These are phyloP conservation scores for Peromyscus aztecus DNA, from an alignment of 2,797 vertebrate species.

Conservation along the genomic window DNA sequence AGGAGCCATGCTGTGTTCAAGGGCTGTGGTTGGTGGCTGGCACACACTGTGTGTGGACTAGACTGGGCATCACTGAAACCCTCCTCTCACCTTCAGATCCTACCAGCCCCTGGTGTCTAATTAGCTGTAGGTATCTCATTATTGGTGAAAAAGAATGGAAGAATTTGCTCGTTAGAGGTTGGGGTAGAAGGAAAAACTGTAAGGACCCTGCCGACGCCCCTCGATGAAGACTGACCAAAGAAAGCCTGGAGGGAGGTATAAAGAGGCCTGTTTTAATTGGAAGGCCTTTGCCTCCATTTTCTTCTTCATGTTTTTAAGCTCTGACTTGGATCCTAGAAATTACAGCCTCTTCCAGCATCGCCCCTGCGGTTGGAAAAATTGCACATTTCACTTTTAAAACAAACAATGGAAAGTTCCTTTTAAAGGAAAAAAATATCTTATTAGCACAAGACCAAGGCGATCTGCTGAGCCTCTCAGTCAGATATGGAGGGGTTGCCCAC, in stretches of 20 bases:
- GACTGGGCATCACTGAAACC: neutral
- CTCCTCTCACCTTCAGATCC: neutral
- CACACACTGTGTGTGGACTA: neutral
- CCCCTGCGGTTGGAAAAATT: constrained; percentile 87
- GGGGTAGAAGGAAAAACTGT: neutral
- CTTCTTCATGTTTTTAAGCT: constrained; percentile 79
- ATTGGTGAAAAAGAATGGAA: neutral
- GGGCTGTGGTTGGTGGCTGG: accelerated
- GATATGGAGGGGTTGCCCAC: constrained; percentile 77
- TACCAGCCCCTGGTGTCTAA: neutral
- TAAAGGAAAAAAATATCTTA: constrained; percentile 85
- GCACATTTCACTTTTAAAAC: constrained; percentile 88
- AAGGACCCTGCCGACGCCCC: neutral
- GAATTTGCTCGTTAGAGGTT: constrained; percentile 26
- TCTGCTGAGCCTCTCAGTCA: constrained; percentile 82
- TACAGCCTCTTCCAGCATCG: constrained; percentile 84
- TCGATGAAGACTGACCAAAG: constrained; percentile 28
- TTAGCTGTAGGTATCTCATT: neutral
- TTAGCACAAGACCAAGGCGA: constrained; percentile 80
- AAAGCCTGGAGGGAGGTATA: constrained; percentile 61
- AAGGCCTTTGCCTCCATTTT: constrained; percentile 60
- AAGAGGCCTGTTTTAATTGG: constrained; percentile 76
- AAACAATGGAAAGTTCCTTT: constrained; percentile 87
- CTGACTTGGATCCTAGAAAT: constrained; percentile 83
- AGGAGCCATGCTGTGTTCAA: neutral